Evolutionary conservation across 53 echinoderm and acorn worm species (phyloP).

Genomic region (Crossaster papposus): DNA sequence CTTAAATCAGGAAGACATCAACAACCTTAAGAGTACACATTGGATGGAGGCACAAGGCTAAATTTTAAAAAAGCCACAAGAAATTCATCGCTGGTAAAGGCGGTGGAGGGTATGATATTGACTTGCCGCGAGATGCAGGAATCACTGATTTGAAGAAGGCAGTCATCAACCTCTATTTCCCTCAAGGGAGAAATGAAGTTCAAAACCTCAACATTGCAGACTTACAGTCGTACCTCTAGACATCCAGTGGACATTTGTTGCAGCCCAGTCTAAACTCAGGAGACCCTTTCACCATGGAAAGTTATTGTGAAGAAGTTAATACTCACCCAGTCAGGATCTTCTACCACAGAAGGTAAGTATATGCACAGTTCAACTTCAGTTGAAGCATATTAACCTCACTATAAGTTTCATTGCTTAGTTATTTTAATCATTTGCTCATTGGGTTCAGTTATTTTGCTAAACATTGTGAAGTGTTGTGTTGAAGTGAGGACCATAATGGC

Average conservation of each 20-base stretch:
- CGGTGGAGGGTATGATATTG: neutral
- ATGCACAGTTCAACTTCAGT: no score
- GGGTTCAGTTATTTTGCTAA: neutral
- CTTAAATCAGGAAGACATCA: neutral
- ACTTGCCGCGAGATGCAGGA: neutral
- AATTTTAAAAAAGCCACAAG: neutral
- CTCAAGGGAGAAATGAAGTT: neutral
- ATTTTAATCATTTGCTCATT: neutral
- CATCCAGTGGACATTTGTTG: neutral
- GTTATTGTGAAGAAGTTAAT: conserved; percentile 2
- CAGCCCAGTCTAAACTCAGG: neutral
- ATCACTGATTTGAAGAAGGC: neutral
- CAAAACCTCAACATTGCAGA: neutral
- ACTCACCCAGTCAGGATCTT: neutral
- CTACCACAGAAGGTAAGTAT: neutral
- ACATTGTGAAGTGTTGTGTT: neutral
- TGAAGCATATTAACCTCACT: no score
- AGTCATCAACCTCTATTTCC: neutral
- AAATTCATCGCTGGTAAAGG: neutral
- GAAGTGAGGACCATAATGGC: neutral
- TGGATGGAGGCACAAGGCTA: conserved; percentile 1
- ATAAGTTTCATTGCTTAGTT: no score
- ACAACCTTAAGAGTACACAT: neutral
- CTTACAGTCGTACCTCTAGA: neutral
- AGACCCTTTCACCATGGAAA: neutral